These are phyloP conservation scores for Mimachlamys varia DNA, from an alignment of 2,888 invertebrate genomes.

Conservation along the genomic window DNA sequence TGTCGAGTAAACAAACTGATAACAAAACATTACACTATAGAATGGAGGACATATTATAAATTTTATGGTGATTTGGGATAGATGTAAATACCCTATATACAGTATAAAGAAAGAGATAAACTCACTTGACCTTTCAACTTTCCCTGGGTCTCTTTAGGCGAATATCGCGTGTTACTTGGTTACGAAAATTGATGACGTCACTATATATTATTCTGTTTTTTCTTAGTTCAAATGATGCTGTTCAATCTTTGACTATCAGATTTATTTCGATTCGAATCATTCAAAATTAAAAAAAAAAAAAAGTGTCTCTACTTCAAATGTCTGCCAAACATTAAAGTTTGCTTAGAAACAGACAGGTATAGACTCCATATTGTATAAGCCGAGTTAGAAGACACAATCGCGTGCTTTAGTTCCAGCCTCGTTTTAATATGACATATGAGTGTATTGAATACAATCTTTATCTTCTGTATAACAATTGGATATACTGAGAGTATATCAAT, in stretches of 20 bases:
- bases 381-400: background rate
- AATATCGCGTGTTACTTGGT: background rate
- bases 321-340: background rate
- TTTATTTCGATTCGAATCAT: background rate
- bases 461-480: background rate
- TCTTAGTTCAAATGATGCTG: background rate
- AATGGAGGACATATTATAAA: background rate
- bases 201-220: background rate
- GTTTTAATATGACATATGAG: background rate
- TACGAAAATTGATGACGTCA: background rate
- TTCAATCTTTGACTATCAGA: background rate
- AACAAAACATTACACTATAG: background rate
- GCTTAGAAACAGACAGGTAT: background rate
- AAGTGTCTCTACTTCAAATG: background rate
- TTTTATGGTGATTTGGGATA: background rate
- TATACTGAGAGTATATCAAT: background rate
- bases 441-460: slow-evolving; percentile 14
- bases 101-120: background rate
- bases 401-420: background rate
- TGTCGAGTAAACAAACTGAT: background rate
- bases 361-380: background rate
- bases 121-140: background rate
- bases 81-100: background rate
- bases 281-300: background rate
- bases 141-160: background rate